Evolutionary conservation across 1,140 invertebrate species (phyloP).

Genomic region (Mya arenaria): DNA sequence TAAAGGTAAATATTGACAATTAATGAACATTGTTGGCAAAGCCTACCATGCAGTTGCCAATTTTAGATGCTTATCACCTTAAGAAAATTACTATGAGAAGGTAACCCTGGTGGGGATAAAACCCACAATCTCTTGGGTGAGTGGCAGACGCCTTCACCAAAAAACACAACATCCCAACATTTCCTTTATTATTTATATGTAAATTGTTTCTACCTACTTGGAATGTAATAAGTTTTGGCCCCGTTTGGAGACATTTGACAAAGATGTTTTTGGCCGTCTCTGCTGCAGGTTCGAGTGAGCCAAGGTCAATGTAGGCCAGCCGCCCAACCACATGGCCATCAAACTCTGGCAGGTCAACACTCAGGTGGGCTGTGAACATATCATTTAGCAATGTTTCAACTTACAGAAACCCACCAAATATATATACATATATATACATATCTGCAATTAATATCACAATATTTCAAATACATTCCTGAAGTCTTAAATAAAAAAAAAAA

Average conservation of each 20-base stretch:
- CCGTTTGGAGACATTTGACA: slow-evolving; percentile 76
- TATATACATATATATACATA: neutral
- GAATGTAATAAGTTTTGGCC: slow-evolving; percentile 64
- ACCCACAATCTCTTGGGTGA: no score
- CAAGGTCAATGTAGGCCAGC: slow-evolving; percentile 62
- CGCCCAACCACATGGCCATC: slow-evolving; percentile 66
- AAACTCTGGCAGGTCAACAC: slow-evolving; percentile 72
- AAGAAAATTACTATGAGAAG: no score
- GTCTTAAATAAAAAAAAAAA: no score
- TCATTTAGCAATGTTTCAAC: neutral
- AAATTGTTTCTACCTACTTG: slow-evolving; percentile 27
- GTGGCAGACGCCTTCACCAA: no score
- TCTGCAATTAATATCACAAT: no score
- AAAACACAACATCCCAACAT: neutral
- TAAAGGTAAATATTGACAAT: no score
- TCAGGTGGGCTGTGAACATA: slow-evolving; percentile 72
- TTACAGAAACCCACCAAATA: neutral
- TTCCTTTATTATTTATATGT: neutral
- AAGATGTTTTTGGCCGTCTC: slow-evolving; percentile 66
- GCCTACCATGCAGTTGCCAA: no score
- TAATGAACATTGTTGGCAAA: no score
- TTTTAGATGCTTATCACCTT: no score
- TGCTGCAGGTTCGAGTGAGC: slow-evolving; percentile 64
- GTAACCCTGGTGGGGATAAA: no score
- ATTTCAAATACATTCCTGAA: no score